Evolutionary conservation across 2,888 invertebrate species (phyloP), one percentile per base, ranked within the genome.

Genomic region (Helicoverpa assulta): DNA sequence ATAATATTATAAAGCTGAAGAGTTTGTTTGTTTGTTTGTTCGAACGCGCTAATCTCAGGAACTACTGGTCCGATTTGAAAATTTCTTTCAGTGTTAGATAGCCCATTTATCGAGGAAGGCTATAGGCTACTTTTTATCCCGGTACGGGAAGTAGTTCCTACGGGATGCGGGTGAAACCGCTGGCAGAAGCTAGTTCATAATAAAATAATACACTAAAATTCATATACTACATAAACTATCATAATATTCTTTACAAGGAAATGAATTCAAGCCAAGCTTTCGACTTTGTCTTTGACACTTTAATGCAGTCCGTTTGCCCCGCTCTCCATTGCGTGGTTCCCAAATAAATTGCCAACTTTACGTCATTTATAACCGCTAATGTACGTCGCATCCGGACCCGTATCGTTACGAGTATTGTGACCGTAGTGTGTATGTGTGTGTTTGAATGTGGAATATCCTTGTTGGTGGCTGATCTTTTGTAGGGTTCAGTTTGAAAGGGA

Each of bases 361-460:
- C 65, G 69, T 73, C 78, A 73, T 82, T 83, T 82, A 83, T 83
- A 78, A 80, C 78, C 73, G 62, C 70, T 80, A 83, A 83, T 83
- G 83, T 83, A 83, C 67, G 67, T 77, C 76, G 68, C 72, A 77
- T 83, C 83, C 83, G 83, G 61, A 83, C 83, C 82, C 78, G 62
- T 65, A 68, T 72, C 73, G 81, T 77, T 81, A 70, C 63, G 51
- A 67, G 71, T 78, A 76, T 78, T 78, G 76, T 82, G 70, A 78
- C 69, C 62, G 72, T 67, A 69, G 54, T 74, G 59, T 67, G 80
- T 80, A 76, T 40, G 14, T 14, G 40, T 40, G 12, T 12, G 40
- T 40, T 7, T 37, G 40, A 75, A 78, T 66, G 55, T 60, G 43
- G 33, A 67, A 66, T 60, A 66, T 77, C 73, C 69, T 66, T 29